A percentile compares a stretch with the other conserved stretches of the same genome.
Evolutionary conservation across 2,888 invertebrate genomes (phyloP).

Genomic region (Drosophila yooni): DNA sequence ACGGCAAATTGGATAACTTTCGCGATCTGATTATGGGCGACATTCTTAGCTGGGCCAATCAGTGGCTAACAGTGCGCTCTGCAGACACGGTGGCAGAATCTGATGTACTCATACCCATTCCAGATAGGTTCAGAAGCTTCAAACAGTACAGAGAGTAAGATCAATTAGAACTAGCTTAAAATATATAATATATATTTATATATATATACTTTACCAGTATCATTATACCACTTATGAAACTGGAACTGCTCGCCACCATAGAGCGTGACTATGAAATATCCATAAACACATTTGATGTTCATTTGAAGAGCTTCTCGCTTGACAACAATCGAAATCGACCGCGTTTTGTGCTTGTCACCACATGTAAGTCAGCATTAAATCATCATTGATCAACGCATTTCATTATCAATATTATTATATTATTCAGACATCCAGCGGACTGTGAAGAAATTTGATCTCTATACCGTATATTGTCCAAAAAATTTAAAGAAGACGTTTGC

Average conservation of each 20-base stretch:
- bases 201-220: slow-evolving; percentile 59
- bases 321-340: slow-evolving; percentile 37
- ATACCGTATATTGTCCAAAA: slow-evolving; percentile 46
- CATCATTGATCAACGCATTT: neutral
- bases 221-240: slow-evolving; percentile 81
- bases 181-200: neutral
- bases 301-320: slow-evolving; percentile 46
- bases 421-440: slow-evolving; percentile 26
- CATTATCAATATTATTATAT: neutral
- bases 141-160: slow-evolving; percentile 87
- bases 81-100: slow-evolving; percentile 85
- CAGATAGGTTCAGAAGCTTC: slow-evolving; percentile 86
- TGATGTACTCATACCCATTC: slow-evolving; percentile 86
- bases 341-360: slow-evolving; percentile 68
- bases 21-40: slow-evolving; percentile 86
- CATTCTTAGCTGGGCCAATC: slow-evolving; percentile 88
- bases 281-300: slow-evolving; percentile 50
- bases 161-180: neutral
- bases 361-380: slow-evolving; percentile 59
- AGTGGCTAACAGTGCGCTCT: slow-evolving; percentile 88
- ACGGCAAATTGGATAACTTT: slow-evolving; percentile 61
- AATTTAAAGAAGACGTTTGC: slow-evolving; percentile 65
- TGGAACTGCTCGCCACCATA: slow-evolving; percentile 78
- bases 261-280: slow-evolving; percentile 67
- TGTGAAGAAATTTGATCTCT: slow-evolving; percentile 61